Percentiles rank a stretch among this genome's conserved stretches.
Evolutionary conservation across 2,113 vertebrate genomes (phyloP).

Genomic region (Pongo pygmaeus): DNA sequence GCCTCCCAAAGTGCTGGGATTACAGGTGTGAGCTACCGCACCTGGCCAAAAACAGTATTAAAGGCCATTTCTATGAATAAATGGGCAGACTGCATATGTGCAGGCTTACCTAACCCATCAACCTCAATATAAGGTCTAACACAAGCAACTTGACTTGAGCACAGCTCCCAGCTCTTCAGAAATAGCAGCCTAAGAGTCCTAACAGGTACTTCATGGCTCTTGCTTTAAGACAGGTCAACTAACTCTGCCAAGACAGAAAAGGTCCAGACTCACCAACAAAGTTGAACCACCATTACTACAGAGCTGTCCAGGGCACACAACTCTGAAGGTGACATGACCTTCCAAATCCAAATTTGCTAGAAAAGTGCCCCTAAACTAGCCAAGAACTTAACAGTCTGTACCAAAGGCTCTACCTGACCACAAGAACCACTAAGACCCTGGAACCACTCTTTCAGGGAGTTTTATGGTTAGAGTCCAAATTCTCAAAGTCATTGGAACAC

Average conservation of each 20-base stretch:
- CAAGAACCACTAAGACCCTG: conserved; percentile 30
- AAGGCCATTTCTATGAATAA: conserved; percentile 33
- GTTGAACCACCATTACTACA: background rate
- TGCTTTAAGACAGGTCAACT: conserved; percentile 19
- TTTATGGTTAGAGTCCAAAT: conserved; percentile 23
- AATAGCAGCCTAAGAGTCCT: background rate
- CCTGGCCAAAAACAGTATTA: background rate
- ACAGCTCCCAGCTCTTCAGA: conserved; percentile 37
- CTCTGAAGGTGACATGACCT: conserved; percentile 6
- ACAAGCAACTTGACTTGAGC: conserved; percentile 59
- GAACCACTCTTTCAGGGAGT: conserved; percentile 40
- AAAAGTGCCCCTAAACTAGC: conserved; percentile 17
- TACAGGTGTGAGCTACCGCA: no score
- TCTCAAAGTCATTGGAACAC: conserved; percentile 42
- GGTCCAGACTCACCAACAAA: conserved; percentile 32
- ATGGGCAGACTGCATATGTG: background rate
- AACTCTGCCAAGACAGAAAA: conserved; percentile 13
- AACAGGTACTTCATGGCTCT: conserved; percentile 5
- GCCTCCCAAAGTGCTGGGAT: no score
- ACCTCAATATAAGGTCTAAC: conserved; percentile 27
- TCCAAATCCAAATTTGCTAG: conserved; percentile 40
- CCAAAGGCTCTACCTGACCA: background rate
- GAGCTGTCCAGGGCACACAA: background rate
- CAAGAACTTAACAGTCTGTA: conserved; percentile 50
- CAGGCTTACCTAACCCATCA: conserved; percentile 35